These are phyloP conservation scores for Euplagia quadripunctaria DNA, from an alignment of 2,888 invertebrate species.

Conservation along the genomic window DNA sequence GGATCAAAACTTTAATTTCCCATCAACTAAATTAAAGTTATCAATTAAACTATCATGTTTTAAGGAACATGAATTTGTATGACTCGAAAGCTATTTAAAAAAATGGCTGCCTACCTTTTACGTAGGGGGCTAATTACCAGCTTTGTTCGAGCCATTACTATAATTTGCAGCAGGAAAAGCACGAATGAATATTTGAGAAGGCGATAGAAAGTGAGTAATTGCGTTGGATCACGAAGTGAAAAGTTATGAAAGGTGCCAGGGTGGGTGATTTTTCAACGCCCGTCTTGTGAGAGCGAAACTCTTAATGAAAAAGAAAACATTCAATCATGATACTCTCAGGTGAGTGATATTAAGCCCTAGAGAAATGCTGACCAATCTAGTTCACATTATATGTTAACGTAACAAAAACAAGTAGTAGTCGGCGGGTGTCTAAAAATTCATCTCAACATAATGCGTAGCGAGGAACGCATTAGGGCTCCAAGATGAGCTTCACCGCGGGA, in stretches of 20 bases:
- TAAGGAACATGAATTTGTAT: constrained; percentile 40
- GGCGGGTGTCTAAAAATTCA: constrained; percentile 80
- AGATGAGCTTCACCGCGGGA: constrained; percentile 87
- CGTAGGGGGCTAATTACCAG: constrained; percentile 80
- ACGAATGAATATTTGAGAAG: constrained; percentile 87
- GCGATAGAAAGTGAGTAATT: constrained; percentile 86
- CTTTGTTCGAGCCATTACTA: constrained; percentile 82
- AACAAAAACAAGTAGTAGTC: constrained; percentile 60
- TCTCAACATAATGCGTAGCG: constrained; percentile 79
- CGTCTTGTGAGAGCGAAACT: constrained; percentile 76
- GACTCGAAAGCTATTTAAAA: constrained; percentile 60
- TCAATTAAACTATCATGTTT: constrained; percentile 62
- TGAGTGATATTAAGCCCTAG: constrained; percentile 56
- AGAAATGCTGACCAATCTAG: neutral
- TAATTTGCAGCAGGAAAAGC: constrained; percentile 85
- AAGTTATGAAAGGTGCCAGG: constrained; percentile 86
- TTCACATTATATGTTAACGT: constrained; percentile 29
- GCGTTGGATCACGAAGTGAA: constrained; percentile 86
- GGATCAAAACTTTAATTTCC: constrained; percentile 39
- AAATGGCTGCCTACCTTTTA: constrained; percentile 68
- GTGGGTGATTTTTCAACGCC: constrained; percentile 82
- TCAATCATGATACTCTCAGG: constrained; percentile 66
- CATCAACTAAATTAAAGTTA: constrained; percentile 67
- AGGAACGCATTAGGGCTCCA: constrained; percentile 85
- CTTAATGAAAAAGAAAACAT: constrained; percentile 83